A percentile compares a stretch with the other conserved stretches of the same genome.
Evolutionary conservation across 1,140 invertebrate genomes (phyloP).

Genomic region (Diorhabda sublineata): DNA sequence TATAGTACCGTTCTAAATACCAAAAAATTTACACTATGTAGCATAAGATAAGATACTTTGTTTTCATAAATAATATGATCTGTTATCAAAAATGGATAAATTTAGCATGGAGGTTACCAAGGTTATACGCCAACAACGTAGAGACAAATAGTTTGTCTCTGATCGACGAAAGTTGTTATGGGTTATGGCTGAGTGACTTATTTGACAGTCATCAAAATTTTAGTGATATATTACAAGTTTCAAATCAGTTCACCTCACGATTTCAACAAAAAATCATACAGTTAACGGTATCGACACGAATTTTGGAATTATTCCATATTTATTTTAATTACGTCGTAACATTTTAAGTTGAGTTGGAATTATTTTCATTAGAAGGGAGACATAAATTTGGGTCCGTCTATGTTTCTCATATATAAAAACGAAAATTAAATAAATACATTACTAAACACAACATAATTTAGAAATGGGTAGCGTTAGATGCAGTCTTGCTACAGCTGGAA

Average conservation of each 20-base stretch:
- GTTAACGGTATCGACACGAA: neutral
- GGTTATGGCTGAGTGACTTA: constrained; percentile 12
- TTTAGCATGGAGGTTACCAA: neutral
- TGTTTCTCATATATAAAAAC: neutral
- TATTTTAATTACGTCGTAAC: constrained; percentile 26
- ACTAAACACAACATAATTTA: neutral
- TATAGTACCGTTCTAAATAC: too few relatives aligned
- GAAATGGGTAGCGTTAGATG: constrained; percentile 43
- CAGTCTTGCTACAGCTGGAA: constrained; percentile 40
- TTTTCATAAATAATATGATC: too few relatives aligned
- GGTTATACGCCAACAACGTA: neutral
- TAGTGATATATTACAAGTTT: constrained; percentile 9
- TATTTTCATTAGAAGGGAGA: constrained; percentile 12
- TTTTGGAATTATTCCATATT: neutral
- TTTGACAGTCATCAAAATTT: constrained; percentile 17
- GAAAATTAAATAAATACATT: too few relatives aligned
- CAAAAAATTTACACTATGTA: too few relatives aligned
- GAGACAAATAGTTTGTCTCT: neutral
- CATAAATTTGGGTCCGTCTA: neutral
- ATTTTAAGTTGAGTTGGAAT: constrained; percentile 27
- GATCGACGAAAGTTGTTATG: neutral
- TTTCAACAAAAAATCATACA: constrained; percentile 8
- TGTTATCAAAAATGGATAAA: too few relatives aligned
- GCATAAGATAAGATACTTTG: too few relatives aligned
- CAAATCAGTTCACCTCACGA: neutral